These are phyloP conservation scores for Hydropsyche betteni DNA, from an alignment of 2,888 invertebrate species.

Conservation along the genomic window DNA sequence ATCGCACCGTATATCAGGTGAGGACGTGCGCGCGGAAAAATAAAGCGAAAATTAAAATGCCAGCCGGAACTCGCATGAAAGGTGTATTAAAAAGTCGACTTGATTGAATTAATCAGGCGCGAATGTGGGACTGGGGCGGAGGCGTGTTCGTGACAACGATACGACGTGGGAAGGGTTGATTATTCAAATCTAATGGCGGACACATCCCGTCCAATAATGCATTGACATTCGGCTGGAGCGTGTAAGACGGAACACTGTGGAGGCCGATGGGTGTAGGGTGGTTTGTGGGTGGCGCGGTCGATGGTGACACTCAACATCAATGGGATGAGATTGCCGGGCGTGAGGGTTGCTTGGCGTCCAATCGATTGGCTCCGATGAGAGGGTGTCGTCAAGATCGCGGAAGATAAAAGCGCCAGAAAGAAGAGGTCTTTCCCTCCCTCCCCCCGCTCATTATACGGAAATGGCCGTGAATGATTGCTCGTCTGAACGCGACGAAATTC, in stretches of 20 bases:
- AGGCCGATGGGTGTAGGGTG: background rate
- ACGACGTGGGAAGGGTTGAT: conserved; percentile 17
- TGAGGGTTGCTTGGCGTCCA: too few species aligned
- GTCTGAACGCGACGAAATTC: too few species aligned
- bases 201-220: conserved; percentile 42
- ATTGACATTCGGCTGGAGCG: conserved; percentile 42
- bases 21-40: background rate
- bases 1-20: conserved; percentile 20
- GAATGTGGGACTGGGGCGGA: too few species aligned
- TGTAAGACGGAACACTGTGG: conserved; percentile 21
- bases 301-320: too few species aligned
- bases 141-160: background rate
- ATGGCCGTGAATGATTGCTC: too few species aligned
- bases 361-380: too few species aligned
- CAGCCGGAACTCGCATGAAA: background rate
- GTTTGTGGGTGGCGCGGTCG: too few species aligned
- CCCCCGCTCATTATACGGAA: too few species aligned
- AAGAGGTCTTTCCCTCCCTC: too few species aligned
- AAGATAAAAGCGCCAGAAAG: too few species aligned
- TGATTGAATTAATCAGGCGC: background rate
- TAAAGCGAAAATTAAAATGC: background rate
- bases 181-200: conserved; percentile 41
- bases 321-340: too few species aligned
- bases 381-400: too few species aligned
- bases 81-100: conserved; percentile 1